Evolutionary conservation across 2,888 invertebrate species (phyloP), one percentile per base, ranked within the genome.

Genomic region (Nineta flava): DNA sequence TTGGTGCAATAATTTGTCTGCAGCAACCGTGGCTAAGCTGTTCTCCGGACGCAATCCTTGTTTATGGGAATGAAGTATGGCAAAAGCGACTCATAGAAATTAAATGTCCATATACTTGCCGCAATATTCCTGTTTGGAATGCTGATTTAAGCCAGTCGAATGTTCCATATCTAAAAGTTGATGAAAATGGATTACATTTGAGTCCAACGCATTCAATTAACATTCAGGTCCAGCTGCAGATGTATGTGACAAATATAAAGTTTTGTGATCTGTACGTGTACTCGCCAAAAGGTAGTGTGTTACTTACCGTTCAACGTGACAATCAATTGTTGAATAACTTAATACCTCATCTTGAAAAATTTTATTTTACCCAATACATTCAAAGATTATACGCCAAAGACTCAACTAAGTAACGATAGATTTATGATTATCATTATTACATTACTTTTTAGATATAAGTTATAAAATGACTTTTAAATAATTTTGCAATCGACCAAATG

Each of bases 21-120:
- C 12, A 46, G 12, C 52, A 55, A 51, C 55, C 55, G 10, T 55
- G 54, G 54, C 42, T 56, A 15, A 40, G 53, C 40, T 56, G 54
- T 48, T 54, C 52, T 35, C 55, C 55, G 13, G 55, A 55, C 50
- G 55, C 46, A 17, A 51, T 56, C 47, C 2, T 53, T 9, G 43
- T 47, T 3, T 51, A 52, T 19, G 56, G 55, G 13, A 10, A 42
- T 35, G 51, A 54, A 45, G 50, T 53, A 51, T 56, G 53, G 52
- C 47, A 55, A 31, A 56, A 56, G 49, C 51, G 42, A 41, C 54
- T 49, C 54, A 54, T 10, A n/a, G n/a, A n/a, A n/a, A n/a, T n/a
- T n/a, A n/a, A n/a, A n/a, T n/a, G n/a, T n/a, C n/a, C n/a, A n/a
- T 53, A 49, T 43, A 51, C 48, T 19, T 55, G 51, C 31, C 40